These are phyloP conservation scores for Anolis apletophallus DNA, from an alignment of 2,797 vertebrate genomes.

Conservation along the genomic window DNA sequence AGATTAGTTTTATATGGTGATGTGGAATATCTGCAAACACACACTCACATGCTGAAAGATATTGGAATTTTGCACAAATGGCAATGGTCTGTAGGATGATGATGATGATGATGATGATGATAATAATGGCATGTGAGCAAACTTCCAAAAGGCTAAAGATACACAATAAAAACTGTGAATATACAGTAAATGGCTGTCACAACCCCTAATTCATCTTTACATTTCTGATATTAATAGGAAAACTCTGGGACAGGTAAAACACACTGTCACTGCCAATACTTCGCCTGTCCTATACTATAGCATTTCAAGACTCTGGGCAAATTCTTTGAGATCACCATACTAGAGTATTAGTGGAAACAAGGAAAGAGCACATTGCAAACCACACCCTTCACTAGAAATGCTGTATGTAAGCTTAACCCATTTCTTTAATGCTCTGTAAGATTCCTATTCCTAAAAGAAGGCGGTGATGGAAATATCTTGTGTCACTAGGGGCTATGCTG, in stretches of 20 bases:
- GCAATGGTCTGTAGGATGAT: no score
- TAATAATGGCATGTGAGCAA: neutral
- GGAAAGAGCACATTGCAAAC: neutral
- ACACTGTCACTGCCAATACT: neutral
- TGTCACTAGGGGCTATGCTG: constrained; percentile 19
- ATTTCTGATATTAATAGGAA: constrained; percentile 22
- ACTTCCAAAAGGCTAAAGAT: neutral
- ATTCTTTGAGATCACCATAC: constrained; percentile 2
- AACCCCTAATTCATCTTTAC: neutral
- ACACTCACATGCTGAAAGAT: neutral
- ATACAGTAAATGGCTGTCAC: neutral
- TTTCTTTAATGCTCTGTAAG: neutral
- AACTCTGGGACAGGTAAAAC: constrained; percentile 5
- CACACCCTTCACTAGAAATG: neutral
- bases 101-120: no score
- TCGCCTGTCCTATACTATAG: constrained; percentile 4
- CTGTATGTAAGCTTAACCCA: neutral
- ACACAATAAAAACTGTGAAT: neutral
- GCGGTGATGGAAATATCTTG: constrained; percentile 17
- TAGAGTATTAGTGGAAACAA: constrained; percentile 1
- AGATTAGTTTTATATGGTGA: constrained; percentile 4
- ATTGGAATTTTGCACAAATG: no score
- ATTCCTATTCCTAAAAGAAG: constrained; percentile 21
- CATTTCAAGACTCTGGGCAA: constrained; percentile 7
- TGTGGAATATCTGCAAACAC: neutral